Percentiles rank a stretch among this genome's conserved stretches.
Conservation (phyloP, 2,113 vertebrate genomes). For the Tautogolabrus adspersus region DNA sequence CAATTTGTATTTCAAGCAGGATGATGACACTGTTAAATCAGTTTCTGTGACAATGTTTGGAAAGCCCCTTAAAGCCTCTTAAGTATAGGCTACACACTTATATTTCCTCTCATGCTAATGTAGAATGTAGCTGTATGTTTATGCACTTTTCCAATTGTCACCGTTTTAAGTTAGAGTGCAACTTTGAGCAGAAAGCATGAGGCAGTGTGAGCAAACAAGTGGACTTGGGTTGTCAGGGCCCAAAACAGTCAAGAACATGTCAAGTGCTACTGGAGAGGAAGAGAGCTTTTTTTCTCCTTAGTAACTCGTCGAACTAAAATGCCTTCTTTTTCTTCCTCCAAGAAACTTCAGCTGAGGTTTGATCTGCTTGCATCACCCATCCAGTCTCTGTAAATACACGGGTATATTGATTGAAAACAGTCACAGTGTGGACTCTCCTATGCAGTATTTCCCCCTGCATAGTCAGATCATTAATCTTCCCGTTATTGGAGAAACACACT, state of each 20-base stretch:
- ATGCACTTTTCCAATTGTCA: not conserved
- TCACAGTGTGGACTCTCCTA: conserved; percentile 63
- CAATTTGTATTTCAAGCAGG: too few species aligned
- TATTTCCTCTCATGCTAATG: not conserved
- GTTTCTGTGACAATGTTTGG: not conserved
- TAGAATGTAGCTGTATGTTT: not conserved
- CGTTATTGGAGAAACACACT: conserved; percentile 77
- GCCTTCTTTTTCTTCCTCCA: conserved; percentile 25
- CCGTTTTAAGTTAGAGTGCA: not conserved
- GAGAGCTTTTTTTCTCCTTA: not conserved
- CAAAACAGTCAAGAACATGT: not conserved
- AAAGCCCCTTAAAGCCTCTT: too few species aligned
- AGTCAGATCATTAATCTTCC: conserved; percentile 77
- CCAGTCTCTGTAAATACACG: conserved; percentile 67
- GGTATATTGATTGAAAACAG: conserved; percentile 74
- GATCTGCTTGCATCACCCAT: conserved; percentile 67
- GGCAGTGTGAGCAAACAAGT: not conserved
- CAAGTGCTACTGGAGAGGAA: not conserved
- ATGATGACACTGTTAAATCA: not conserved
- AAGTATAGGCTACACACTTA: not conserved
- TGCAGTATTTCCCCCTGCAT: conserved; percentile 57
- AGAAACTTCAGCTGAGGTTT: conserved; percentile 65
- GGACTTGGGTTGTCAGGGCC: not conserved
- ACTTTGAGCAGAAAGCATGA: not conserved
- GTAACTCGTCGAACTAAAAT: conserved; percentile 44